Evolutionary conservation across 2,797 vertebrate genomes (phyloP).

Genomic region (Poeciliopsis gracilis): DNA sequence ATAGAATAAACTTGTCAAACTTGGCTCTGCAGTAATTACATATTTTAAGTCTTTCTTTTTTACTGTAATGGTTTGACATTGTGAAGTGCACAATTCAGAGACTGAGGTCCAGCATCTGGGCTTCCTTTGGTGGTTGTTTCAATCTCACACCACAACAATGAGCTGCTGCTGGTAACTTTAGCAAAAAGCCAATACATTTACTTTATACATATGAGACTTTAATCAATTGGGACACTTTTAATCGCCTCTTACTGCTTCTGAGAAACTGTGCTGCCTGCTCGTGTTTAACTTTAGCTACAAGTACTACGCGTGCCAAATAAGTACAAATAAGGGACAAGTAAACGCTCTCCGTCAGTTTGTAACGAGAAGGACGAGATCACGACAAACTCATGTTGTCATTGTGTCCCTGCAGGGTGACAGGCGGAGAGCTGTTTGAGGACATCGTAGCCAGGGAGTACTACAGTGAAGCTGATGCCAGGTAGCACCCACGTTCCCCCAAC

Average conservation of each 20-base stretch:
- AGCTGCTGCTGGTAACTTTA: background rate
- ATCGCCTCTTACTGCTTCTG: background rate
- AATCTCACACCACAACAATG: background rate
- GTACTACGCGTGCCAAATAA: background rate
- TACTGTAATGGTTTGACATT: too few species aligned
- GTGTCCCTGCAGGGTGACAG: conserved; percentile 80
- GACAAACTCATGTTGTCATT: conserved; percentile 22
- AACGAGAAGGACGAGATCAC: conserved; percentile 13
- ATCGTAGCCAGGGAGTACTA: conserved; percentile 98
- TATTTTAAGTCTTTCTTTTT: background rate
- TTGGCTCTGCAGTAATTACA: background rate
- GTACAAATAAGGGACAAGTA: background rate
- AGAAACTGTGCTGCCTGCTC: background rate
- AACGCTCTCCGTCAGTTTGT: background rate
- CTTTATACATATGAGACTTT: background rate
- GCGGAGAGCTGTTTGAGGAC: conserved; percentile 97
- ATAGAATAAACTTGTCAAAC: background rate
- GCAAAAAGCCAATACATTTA: background rate
- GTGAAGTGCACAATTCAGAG: too few species aligned
- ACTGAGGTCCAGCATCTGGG: background rate
- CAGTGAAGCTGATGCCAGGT: conserved; percentile 98
- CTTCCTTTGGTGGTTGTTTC: background rate
- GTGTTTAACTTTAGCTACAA: background rate
- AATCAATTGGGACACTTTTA: background rate
- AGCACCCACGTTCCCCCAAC: conserved; percentile 41